Evolutionary conservation across 2,888 invertebrate species (phyloP), one percentile per base, ranked within the genome.

Genomic region (Xanthia togata): DNA sequence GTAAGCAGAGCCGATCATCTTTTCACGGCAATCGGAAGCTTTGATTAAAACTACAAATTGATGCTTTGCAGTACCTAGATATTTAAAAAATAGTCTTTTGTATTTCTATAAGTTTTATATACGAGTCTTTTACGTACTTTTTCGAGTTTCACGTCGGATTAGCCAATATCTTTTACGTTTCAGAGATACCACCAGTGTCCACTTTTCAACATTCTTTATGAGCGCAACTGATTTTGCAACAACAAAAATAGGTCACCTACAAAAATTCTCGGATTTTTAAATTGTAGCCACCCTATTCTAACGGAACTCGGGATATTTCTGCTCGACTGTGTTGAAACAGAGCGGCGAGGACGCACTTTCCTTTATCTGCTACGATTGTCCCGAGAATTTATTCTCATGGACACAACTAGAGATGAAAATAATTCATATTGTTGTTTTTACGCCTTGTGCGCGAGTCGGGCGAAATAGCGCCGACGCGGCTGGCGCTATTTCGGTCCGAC

Each of bases 241-340:
- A 26, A 17, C n/a, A 50, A 26, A 57, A 84, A 38, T 67, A 12
- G 65, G 62, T 71, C 59, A 73, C n/a, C 11, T 14, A 72, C 17
- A 50, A 67, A 44, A 50, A 65, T 44, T 44, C 44, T 64, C 8
- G 2, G 26, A 44, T 23, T 77, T 50, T 50, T 53, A 84, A 80
- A 71, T 59, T 50, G 53, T 84, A 63, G 81, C 77, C 79, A 81
- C 83, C 83, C 87, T 83, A 85, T 75, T 75, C 57, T 53, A 78
- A 87, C 78, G 79, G 73, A 80, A 84, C 76, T 73, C 44, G 4
- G 75, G 72, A 88, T 87, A 87, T 85, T 87, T 89, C 84, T 84
- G 86, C 89, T 90, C 84, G 79, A 77, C 85, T 72, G 83, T 87
- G 88, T 89, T 87, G 88, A 87, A 90, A 90, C 84, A 62, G 78